phyloP scores from a whole-genome alignment of 2,797 vertebrate genomes.

The Neostethus bicornis region DNA sequence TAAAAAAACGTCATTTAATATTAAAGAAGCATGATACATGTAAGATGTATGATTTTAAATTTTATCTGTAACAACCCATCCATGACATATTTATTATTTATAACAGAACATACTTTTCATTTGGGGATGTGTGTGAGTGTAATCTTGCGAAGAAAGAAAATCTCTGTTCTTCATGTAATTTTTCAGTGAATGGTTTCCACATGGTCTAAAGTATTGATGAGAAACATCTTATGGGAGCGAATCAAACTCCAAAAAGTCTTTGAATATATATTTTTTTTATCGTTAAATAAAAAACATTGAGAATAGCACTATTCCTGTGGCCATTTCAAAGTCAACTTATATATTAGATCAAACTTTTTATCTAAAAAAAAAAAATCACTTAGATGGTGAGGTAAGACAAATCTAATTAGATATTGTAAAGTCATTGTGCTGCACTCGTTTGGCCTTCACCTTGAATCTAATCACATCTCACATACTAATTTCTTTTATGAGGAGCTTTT shows the following conservation, averaged over 20 bases:
- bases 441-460: constrained; percentile 32
- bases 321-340: constrained; percentile 12
- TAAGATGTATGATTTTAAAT: constrained; percentile 26
- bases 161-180: not conserved
- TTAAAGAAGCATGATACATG: constrained; percentile 10
- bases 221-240: not conserved
- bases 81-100: constrained; percentile 18
- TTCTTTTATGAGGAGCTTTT: constrained; percentile 52
- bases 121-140: not conserved
- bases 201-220: not conserved
- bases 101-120: not conserved
- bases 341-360: constrained; percentile 5
- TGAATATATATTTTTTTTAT: not conserved
- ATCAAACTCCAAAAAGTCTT: not conserved
- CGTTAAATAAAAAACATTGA: not conserved
- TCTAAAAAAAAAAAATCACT: constrained; percentile 20
- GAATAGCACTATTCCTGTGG: constrained; percentile 6
- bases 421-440: not conserved
- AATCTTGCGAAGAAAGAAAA: not conserved
- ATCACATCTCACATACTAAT: constrained; percentile 54
- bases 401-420: constrained; percentile 44
- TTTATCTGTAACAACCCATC: constrained; percentile 14
- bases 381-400: constrained; percentile 15
- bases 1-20: not conserved
- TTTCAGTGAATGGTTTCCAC: not conserved